Base-by-base conservation (phyloP, 1,140 invertebrate genomes). In the Panagrolaimus sp. region DNA sequence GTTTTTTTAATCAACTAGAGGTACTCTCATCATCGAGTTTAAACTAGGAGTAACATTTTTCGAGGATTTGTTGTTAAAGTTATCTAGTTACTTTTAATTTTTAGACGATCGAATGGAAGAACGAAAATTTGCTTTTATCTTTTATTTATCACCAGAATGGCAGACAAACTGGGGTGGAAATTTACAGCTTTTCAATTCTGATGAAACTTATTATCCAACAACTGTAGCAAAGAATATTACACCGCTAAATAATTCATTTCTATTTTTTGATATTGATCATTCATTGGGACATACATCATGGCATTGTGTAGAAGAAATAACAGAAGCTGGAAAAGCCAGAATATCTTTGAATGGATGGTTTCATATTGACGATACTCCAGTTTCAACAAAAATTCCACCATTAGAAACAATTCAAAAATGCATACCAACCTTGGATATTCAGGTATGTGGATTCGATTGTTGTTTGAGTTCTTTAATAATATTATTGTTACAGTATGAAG, bases 271-370 rank as follows among this genome's bases (percentile, higher is more conserved):
- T n/a, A 78, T 78, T 17, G 63, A 65, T 10, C 52, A 65, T 14
- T 76, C 78, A 43, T 7, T 38, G 2, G 32, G 32, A 38, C 32
- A 38, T 38, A 38, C 32, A 4, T 78, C 76, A 15, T 78, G 76
- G 76, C 76, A 78, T 71, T 64, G 52, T 10, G 76, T 78, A 14
- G 43, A 45, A n/a, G 76, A 78, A 67, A 78, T 80, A 26, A 3
- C 44, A 78, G 28, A 15, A 26, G 46, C 70, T 5, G 63, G 64
- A 0, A 70, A 78, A 38, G 28, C 38, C 14, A 75, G 76, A 21
- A 45, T 81, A 15, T 78, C 78, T 21, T 47, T 78, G n/a, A 78
- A 78, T 63, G 76, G 76, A 43, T 78, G 76, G 76, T 78, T 80
- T 63, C 78, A 78, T 67, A 64, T 63, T 43, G 55, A 79, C 17